These are phyloP conservation scores for Cnemophilus loriae DNA, from an alignment of 2,113 vertebrate genomes.

Conservation along the genomic window DNA sequence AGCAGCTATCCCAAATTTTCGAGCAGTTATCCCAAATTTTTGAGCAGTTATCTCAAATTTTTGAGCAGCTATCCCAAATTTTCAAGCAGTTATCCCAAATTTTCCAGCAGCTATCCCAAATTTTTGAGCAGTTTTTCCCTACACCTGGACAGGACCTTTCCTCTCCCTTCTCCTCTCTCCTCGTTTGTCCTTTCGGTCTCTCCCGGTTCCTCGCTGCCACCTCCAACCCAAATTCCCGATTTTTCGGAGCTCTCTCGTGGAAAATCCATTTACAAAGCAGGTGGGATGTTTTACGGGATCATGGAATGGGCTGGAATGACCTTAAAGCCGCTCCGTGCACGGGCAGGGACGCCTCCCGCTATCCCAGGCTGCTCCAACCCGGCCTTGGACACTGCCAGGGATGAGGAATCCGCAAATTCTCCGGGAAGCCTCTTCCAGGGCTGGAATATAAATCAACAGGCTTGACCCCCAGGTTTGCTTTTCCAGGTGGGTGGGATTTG, in stretches of 20 bases:
- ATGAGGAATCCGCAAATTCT: neutral
- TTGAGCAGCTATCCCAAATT: neutral
- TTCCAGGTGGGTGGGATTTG: neutral
- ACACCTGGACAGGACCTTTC: neutral
- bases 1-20: too few species aligned
- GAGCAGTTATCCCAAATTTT: too few species aligned
- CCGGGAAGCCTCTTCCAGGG: neutral
- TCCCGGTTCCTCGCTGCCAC: neutral
- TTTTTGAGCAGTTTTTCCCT: neutral
- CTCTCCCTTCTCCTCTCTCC: neutral
- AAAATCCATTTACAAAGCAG: neutral
- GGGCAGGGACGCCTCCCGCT: too few species aligned
- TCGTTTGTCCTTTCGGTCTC: neutral
- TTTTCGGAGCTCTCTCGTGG: neutral
- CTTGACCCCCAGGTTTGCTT: neutral
- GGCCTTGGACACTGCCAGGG: neutral
- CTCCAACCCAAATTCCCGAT: neutral
- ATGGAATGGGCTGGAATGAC: too few species aligned
- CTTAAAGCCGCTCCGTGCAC: too few species aligned
- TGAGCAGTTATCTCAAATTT: too few species aligned
- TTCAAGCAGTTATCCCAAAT: neutral
- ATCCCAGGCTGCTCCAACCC: neutral
- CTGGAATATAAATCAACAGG: neutral
- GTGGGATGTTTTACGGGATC: neutral
- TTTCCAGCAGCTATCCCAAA: neutral